Evolutionary conservation across 2,888 invertebrate genomes (phyloP), one percentile per base, ranked within the genome.

Genomic region (Eutolmus rufibarbis): DNA sequence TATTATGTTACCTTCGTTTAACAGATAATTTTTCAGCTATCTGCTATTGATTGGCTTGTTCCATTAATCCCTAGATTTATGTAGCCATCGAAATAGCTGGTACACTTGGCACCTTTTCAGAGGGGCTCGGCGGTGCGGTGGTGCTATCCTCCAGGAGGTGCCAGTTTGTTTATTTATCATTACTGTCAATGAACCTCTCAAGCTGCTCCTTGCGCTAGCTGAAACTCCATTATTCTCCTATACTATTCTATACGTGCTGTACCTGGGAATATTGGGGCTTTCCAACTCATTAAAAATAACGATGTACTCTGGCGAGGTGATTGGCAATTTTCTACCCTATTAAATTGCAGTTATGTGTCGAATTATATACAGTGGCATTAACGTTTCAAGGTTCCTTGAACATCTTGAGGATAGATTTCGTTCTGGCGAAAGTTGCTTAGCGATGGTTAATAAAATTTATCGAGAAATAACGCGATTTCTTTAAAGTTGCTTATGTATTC

Each of bases 301-400:
- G 85, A 85, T 85, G 85, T 85, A 46, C 85, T 74, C 74, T n/a
- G 31, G 85, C 66, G 85, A 85, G 85, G 85, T 85, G 85, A 85
- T 85, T 85, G 85, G 85, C 85, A 85, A 85, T 85, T 85, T 85
- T 85, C 85, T 74, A 85, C 74, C 85, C 85, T 74, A 85, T 85
- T 85, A 85, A 85, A 85, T 74, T 74, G 85, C 74, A 85, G 74
- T 85, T 85, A 85, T 85, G 74, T 28, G 74, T 74, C 56, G 82
- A 82, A 37, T 66, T 82, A 66, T 82, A 57, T 57, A 51, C 12
- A 66, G 51, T n/a, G 57, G 82, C 51, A 51, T 66, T 82, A 40
- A 37, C 76, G 76, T 76, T 37, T 34, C 40, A 82, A 82, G 34
- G 40, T 19, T 57, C n/a, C 57, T 82, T 82, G 57, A 56, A 51